Evolutionary conservation across 2,888 invertebrate genomes (phyloP).

Genomic region (Tanytarsus gracilentus): DNA sequence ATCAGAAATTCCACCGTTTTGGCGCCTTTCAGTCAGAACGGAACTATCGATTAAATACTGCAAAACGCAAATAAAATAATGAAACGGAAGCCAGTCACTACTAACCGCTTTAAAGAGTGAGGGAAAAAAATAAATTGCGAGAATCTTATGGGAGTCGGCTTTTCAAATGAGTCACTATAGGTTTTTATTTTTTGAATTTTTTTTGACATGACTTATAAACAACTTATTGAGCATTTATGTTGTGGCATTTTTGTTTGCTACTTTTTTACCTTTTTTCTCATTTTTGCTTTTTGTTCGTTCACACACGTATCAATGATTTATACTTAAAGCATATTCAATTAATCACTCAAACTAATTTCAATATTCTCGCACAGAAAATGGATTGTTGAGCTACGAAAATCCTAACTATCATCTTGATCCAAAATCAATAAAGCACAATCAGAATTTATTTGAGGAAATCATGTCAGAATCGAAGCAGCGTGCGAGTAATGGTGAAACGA

Average conservation of each 20-base stretch:
- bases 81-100: constrained; percentile 26
- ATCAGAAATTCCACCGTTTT: constrained; percentile 23
- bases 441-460: constrained; percentile 55
- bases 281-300: background rate
- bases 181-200: too few species aligned
- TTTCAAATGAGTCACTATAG: too few species aligned
- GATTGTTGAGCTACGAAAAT: constrained; percentile 82
- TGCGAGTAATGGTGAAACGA: constrained; percentile 38
- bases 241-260: constrained; percentile 14
- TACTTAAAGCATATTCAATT: background rate
- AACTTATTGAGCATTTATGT: too few species aligned
- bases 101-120: background rate
- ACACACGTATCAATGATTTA: constrained; percentile 2
- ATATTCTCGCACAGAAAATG: constrained; percentile 60
- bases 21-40: constrained; percentile 20
- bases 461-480: constrained; percentile 35
- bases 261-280: background rate
- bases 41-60: constrained; percentile 28
- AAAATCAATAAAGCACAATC: constrained; percentile 61
- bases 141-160: too few species aligned
- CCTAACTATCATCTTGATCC: constrained; percentile 82
- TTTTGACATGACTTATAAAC: too few species aligned
- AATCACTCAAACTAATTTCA: background rate
- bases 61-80: constrained; percentile 27
- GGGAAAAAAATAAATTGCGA: too few species aligned